Conservation (phyloP, 2,113 vertebrate species). For the Antechinus stuartii region DNA sequence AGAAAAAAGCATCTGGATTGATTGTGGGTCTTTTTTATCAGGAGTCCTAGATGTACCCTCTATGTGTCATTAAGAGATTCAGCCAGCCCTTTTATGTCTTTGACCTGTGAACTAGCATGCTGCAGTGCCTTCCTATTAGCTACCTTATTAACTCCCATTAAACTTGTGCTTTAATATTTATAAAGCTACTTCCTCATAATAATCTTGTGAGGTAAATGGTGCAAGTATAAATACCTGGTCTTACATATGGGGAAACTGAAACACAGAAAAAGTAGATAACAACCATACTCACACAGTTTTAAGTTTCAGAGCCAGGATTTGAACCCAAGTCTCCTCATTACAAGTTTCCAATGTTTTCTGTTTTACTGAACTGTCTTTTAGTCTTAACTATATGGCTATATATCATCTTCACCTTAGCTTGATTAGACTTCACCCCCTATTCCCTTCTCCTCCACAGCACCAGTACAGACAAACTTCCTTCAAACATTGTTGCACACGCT, state of each 20-base stretch:
- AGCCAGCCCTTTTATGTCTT: background rate
- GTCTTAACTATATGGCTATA: background rate
- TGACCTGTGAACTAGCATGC: background rate
- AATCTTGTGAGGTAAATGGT: background rate
- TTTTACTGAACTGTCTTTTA: background rate
- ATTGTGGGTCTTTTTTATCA: background rate
- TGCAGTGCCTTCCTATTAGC: background rate
- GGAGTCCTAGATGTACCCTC: background rate
- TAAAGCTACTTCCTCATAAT: background rate
- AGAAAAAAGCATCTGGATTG: slow-evolving; percentile 22
- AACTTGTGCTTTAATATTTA: background rate
- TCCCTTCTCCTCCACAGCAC: background rate
- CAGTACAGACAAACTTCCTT: background rate
- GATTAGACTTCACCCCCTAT: background rate
- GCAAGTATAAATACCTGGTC: background rate
- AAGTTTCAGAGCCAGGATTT: background rate
- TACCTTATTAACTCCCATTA: background rate
- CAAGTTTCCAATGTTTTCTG: background rate
- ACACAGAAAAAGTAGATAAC: background rate
- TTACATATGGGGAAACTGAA: background rate
- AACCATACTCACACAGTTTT: background rate
- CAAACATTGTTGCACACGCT: background rate
- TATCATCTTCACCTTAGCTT: background rate
- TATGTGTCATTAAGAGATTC: background rate
- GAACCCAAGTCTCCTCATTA: background rate